phyloP scores from a whole-genome alignment of 1,140 invertebrate species.

The Leucophenga varia region DNA sequence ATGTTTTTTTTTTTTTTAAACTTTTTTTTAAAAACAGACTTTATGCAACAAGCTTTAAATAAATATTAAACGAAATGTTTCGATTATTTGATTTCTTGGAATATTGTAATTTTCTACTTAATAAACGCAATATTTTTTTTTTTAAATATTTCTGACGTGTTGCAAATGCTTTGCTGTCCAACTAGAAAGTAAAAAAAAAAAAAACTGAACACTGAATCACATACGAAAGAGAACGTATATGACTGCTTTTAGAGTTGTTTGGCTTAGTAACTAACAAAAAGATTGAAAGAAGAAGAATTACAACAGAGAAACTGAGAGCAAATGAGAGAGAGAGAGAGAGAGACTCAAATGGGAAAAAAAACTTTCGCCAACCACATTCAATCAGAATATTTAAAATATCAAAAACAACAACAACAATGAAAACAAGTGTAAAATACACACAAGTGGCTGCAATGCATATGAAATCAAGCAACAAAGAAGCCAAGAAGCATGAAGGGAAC shows the following conservation, averaged over 20 bases:
- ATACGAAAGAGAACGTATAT: too few relatives aligned
- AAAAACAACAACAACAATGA: conserved; percentile 6
- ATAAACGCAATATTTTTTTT: conserved; percentile 13
- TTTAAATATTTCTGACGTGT: conserved; percentile 41
- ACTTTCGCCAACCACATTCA: conserved; percentile 43
- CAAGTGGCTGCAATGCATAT: conserved; percentile 36
- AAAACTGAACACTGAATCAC: conserved; percentile 20
- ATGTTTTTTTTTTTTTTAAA: too few relatives aligned
- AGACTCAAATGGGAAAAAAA: conserved; percentile 15
- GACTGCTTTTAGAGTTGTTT: conserved; percentile 6
- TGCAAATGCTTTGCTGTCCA: conserved; percentile 36
- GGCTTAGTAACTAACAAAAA: conserved; percentile 13
- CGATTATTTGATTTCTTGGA: conserved; percentile 2
- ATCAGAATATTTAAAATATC: conserved; percentile 1
- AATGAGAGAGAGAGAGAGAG: not conserved
- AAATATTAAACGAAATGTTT: conserved; percentile 14
- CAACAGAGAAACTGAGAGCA: not conserved
- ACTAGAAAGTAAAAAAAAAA: conserved; percentile 54
- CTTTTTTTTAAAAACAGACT: not conserved
- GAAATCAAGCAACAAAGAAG: conserved; percentile 13
- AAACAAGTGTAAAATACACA: conserved; percentile 8
- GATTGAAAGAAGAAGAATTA: conserved; percentile 20
- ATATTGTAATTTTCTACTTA: conserved; percentile 3
- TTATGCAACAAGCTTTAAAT: conserved; percentile 33
- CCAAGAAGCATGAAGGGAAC: conserved; percentile 4